A percentile compares a stretch with the other conserved stretches of the same genome.
Conservation (phyloP, 2,797 vertebrate genomes). For the Pipistrellus pygmaeus region DNA sequence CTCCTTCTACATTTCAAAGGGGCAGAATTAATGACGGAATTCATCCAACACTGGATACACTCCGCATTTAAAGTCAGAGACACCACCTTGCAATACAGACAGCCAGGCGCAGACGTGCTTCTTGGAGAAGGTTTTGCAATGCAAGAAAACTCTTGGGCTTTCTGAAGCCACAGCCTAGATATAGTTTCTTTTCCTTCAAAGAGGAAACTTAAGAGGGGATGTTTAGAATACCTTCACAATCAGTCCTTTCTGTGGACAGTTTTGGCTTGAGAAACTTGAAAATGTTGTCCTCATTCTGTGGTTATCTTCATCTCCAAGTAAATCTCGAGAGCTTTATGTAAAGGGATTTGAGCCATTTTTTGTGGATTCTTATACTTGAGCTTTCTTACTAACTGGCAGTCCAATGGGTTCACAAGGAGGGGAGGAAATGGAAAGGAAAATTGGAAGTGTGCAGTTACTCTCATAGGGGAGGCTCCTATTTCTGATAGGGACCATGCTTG, state of each 20-base stretch:
- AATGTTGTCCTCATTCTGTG: conserved; percentile 25
- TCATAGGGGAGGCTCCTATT: neutral
- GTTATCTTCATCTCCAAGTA: conserved; percentile 56
- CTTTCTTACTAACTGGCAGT: neutral
- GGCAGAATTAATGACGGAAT: conserved; percentile 56
- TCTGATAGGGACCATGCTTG: neutral
- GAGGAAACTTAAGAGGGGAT: conserved; percentile 64
- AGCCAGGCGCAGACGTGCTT: conserved; percentile 5
- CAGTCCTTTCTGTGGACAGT: conserved; percentile 40
- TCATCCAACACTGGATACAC: conserved; percentile 28
- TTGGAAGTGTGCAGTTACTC: neutral
- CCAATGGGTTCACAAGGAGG: neutral
- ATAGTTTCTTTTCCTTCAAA: conserved; percentile 64
- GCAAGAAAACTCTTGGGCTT: conserved; percentile 65
- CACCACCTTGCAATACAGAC: conserved; percentile 7
- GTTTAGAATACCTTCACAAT: conserved; percentile 64
- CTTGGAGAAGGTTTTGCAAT: conserved; percentile 52
- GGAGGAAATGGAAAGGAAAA: neutral
- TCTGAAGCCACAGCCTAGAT: conserved; percentile 28
- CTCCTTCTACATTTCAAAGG: conserved; percentile 62
- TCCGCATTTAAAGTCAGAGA: conserved; percentile 55
- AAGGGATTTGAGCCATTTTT: conserved; percentile 12
- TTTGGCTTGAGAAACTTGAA: conserved; percentile 63
- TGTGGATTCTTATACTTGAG: conserved; percentile 60
- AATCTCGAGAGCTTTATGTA: conserved; percentile 37